Base-by-base conservation (phyloP, 2,797 vertebrate species). In the Crenuchus spilurus region DNA sequence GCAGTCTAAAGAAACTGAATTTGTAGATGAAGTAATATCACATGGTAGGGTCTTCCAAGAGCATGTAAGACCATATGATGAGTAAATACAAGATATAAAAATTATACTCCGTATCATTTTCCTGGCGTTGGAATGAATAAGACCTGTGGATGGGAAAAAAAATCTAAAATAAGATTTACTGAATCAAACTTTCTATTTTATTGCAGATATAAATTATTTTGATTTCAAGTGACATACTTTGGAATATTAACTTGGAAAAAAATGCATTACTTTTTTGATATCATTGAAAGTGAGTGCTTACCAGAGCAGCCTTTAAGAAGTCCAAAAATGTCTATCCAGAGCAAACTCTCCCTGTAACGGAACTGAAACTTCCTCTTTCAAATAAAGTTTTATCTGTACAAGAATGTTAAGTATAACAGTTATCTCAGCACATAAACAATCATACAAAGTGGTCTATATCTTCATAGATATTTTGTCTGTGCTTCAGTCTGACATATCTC, bases 31-130 rank as follows among this genome's bases (percentile, higher is more conserved):
- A 8, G 0, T 76, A 67, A 79, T 33, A 2, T 86, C 70, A n/a
- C 90, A 82, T 35, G 87, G 84, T 16, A 83, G 74, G 11, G 74
- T 87, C 81, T 84, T 83, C 26, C 66, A 70, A 75, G 76, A 52
- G 42, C 76, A 86, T 1, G 1, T 16, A 28, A 72, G 4, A 49
- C 22, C 0, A 6, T 62, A 44, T 31, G 61, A 65, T 20, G 39
- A 66, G 9, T 52, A 46, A 69, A 18, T 3, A 20, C 2, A 54
- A 49, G 31, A 63, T 2, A 65, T 41, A 6, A 77, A 62, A 20
- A 80, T 14, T 1, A 57, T n/a, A 35, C 39, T 9, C 9, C 67
- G 16, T 14, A 63, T 74, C 67, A 74, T 80, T 39, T 39, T 66
- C 30, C 16, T 37, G 10, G 10, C 11, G 42, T 26, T 61, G 3